Evolutionary conservation across 2,888 invertebrate genomes (phyloP).

Genomic region (Lymantria monacha): DNA sequence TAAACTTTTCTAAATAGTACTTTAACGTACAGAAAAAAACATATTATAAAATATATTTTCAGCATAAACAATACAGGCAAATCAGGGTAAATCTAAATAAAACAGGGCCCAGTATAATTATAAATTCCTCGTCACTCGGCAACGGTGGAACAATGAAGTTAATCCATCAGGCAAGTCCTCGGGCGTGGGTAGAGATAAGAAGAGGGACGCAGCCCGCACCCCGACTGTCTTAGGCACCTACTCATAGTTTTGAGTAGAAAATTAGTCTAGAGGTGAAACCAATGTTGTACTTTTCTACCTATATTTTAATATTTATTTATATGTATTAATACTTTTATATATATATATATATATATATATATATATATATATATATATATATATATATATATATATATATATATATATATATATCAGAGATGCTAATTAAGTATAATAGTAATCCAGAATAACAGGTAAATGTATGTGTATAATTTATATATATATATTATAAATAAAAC

Average conservation of each 20-base stretch:
- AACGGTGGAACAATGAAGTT: constrained; percentile 79
- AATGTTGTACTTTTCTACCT: neutral
- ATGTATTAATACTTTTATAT: too few species aligned
- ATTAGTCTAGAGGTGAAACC: constrained; percentile 18
- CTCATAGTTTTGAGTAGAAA: constrained; percentile 41
- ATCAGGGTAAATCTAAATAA: constrained; percentile 45
- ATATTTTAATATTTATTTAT: neutral
- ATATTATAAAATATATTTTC: neutral
- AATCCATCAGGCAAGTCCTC: constrained; percentile 79
- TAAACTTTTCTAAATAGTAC: too few species aligned
- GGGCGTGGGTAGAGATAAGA: constrained; percentile 79
- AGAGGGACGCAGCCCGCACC: constrained; percentile 72
- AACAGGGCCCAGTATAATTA: constrained; percentile 64
- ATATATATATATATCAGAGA: too few species aligned
- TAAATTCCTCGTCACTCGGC: constrained; percentile 78
- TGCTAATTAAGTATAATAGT: too few species aligned
- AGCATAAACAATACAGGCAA: constrained; percentile 15
- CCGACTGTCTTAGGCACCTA: constrained; percentile 65
- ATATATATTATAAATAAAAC: too few species aligned
- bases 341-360: too few species aligned
- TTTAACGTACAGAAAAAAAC: too few species aligned
- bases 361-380: too few species aligned
- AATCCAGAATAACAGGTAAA: too few species aligned
- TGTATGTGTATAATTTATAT: too few species aligned
- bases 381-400: too few species aligned